Evolutionary conservation across 2,888 invertebrate species (phyloP).

Genomic region (Schrankia costaestrigalis): DNA sequence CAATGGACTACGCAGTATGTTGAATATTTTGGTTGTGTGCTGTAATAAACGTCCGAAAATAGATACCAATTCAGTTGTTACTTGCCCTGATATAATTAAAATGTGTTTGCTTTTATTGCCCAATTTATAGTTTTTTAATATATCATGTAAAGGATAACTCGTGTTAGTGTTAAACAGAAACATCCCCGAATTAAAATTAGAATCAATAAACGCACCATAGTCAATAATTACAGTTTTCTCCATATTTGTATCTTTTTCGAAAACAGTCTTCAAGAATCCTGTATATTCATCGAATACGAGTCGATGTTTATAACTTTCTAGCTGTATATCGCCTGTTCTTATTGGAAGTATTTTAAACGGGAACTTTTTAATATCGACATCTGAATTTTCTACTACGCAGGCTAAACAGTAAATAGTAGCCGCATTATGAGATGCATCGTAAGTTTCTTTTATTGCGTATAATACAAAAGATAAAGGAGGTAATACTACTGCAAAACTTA

Average conservation of each 20-base stretch:
- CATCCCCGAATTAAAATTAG: slow-evolving; percentile 94
- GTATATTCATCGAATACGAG: slow-evolving; percentile 89
- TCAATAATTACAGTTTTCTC: slow-evolving; percentile 74
- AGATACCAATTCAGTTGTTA: slow-evolving; percentile 90
- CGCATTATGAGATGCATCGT: slow-evolving; percentile 53
- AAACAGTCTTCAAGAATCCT: slow-evolving; percentile 89
- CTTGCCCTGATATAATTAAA: slow-evolving; percentile 90
- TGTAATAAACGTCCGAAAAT: slow-evolving; percentile 88
- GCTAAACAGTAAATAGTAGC: slow-evolving; percentile 55
- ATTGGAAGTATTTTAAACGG: slow-evolving; percentile 82
- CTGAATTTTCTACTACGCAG: slow-evolving; percentile 49
- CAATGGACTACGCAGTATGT: slow-evolving; percentile 83
- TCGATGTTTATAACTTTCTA: slow-evolving; percentile 90
- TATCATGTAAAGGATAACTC: slow-evolving; percentile 88
- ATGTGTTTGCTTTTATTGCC: slow-evolving; percentile 79
- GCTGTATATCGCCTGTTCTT: slow-evolving; percentile 88
- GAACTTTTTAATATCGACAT: slow-evolving; percentile 31
- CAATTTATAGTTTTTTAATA: slow-evolving; percentile 85
- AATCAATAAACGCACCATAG: slow-evolving; percentile 93
- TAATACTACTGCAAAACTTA: slow-evolving; percentile 87
- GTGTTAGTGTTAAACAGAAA: slow-evolving; percentile 96
- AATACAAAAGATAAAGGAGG: slow-evolving; percentile 88
- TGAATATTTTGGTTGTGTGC: slow-evolving; percentile 90
- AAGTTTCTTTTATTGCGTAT: slow-evolving; percentile 76
- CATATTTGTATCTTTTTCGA: slow-evolving; percentile 74